Evolutionary conservation across 2,888 invertebrate genomes (phyloP), one percentile per base, ranked within the genome.

Genomic region (Cephalotes varians): DNA sequence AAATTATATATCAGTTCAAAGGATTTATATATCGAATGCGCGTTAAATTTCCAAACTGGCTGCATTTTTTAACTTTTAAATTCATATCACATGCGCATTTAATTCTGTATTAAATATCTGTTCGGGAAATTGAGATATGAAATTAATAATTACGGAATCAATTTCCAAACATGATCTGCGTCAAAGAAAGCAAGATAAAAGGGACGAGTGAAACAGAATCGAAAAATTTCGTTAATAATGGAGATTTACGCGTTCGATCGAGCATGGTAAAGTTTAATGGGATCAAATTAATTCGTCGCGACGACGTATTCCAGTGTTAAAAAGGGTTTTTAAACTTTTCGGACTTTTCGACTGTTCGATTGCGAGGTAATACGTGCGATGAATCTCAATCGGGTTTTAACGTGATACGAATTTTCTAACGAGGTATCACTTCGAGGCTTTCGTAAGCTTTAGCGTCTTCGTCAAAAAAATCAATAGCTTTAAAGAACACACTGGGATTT

Each of bases 181-280:
- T 40, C 2, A 44, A 79, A 31, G 21, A 56, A 21, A 21, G 21
- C 31, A 25, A 44, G 18, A 4, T 44, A 44, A 25, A 44, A 44
- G 34, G 21, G 12, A 7, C 18, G 34, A 1, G 2, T 18, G 67
- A 51, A 79, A 18, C 44, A 28, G 51, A 51, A 65, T 25, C 18
- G 12, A 79, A 79, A 34, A 69, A 79, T 79, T 25, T 44, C 34
- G 25, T 79, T 69, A 79, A 69, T 58, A 79, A 69, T 69, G 34
- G 10, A 79, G 44, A 77, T 77, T 77, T 56, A 44, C 44, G 25
- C 31, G 67, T 18, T 31, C 4, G 56, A 56, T 44, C 18, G 44
- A 56, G 44, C 12, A 40, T 15, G 9, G 12, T 6, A 44, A 56
- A 56, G 31, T 44, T 77, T 77, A 67, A 77, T 56, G 34, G 12